Evolutionary conservation across 2,888 invertebrate genomes (phyloP), one percentile per base, ranked within the genome.

Genomic region (Melanotus villosus): DNA sequence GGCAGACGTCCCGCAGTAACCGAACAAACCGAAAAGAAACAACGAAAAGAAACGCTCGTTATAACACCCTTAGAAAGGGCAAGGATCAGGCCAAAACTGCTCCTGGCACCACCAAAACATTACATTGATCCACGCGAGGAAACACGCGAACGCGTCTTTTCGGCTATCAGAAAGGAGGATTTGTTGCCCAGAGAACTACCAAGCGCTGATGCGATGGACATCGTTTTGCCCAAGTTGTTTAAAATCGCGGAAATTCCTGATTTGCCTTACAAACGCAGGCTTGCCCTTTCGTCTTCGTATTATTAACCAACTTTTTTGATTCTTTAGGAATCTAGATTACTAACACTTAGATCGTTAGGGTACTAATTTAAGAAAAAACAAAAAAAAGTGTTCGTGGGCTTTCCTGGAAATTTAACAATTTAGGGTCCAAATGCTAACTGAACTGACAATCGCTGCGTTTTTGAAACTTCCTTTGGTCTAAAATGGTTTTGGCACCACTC

Each of bases 61-160:
- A 84, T 89, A 76, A 87, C 88, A 56, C 88, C 89, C 21, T 85
- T 87, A 75, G 88, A 88, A 79, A 85, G 87, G 75, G 91, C 90
- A 78, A 88, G 89, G 83, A 92, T 92, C 81, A 86, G 86, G 84
- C 87, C 89, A 86, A 81, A 88, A 83, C 84, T 88, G 54, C 85
- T 89, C 77, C 85, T 89, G 77, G 84, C 86, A 76, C 90, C 91
- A 74, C 87, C 90, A 68, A 89, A 90, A 83, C 90, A 90, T 36
- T 92, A 92, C 84, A 87, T 91, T 78, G 89, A 91, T 38, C 88
- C 91, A 70, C 88, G 92, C 75, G 91, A 92, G 50, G 86, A 85
- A 78, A 91, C 91, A 72, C 88, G 91, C 73, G 88, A 88, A 77
- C 90, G 88, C 76, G 91, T 92, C 60, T 86, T 90, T 68, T 84